phyloP scores from a whole-genome alignment of 2,797 vertebrate genomes.

The Taeniopygia guttata region DNA sequence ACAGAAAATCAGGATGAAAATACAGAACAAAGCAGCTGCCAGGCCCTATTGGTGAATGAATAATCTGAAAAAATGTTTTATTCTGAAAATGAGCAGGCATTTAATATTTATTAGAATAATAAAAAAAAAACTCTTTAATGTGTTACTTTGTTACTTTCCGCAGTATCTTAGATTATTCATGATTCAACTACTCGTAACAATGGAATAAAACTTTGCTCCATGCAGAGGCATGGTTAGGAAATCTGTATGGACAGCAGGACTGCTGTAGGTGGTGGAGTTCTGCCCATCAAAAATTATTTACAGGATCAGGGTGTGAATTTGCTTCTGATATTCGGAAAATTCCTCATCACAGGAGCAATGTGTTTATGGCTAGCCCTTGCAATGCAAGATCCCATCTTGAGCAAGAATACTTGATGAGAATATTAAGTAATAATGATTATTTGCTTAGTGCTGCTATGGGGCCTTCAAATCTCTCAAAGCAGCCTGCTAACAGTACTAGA shows the following conservation, averaged over 20 bases:
- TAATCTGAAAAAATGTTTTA: neutral
- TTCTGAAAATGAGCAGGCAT: neutral
- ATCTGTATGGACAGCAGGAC: neutral
- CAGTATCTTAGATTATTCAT: neutral
- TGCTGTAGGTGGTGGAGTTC: neutral
- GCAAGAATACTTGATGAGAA: constrained; percentile 6
- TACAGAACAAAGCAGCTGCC: constrained; percentile 28
- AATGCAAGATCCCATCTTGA: neutral
- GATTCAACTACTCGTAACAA: neutral
- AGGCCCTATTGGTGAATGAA: neutral
- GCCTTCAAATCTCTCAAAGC: neutral
- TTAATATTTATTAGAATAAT: neutral
- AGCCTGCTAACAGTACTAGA: neutral
- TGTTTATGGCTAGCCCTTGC: neutral
- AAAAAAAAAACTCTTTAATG: neutral
- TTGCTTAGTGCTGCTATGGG: neutral
- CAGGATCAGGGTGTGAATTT: neutral
- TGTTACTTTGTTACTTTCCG: neutral
- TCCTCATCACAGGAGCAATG: neutral
- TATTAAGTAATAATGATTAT: constrained; percentile 43
- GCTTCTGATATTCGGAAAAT: neutral
- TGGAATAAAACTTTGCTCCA: neutral
- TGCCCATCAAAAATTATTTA: neutral
- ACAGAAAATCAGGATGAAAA: constrained; percentile 37
- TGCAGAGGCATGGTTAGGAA: neutral